A percentile compares a stretch with the other conserved stretches of the same genome.
Conservation (phyloP, 2,888 invertebrate species). For the Trypoxylon attenuatum region DNA sequence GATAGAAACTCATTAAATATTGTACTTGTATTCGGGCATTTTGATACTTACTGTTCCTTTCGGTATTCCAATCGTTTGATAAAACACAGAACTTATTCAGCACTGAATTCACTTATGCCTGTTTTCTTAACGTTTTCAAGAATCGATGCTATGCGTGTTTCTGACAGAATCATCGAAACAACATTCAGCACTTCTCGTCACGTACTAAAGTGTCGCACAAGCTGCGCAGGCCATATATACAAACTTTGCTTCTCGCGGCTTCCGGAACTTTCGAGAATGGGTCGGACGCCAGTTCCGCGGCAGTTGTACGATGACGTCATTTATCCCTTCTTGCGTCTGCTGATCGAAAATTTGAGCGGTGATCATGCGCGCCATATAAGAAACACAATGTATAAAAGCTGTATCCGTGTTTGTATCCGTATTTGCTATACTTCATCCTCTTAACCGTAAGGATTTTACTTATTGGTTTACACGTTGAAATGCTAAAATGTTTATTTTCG, state of each 20-base stretch:
- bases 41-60: conserved; percentile 29
- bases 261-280: conserved; percentile 82
- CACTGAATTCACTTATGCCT: conserved; percentile 36
- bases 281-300: conserved; percentile 62
- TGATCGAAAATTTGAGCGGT: conserved; percentile 15
- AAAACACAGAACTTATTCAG: conserved; percentile 25
- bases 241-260: conserved; percentile 78
- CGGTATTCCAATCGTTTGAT: conserved; percentile 1
- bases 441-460: too few species aligned
- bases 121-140: neutral
- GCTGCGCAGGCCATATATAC: conserved; percentile 79
- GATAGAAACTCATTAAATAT: too few species aligned
- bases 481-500: too few species aligned
- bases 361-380: conserved; percentile 11
- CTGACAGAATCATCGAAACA: conserved; percentile 36
- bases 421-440: too few species aligned
- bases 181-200: conserved; percentile 57
- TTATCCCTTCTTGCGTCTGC: conserved; percentile 8
- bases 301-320: conserved; percentile 52
- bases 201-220: conserved; percentile 75
- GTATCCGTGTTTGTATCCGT: too few species aligned
- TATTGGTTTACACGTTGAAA: neutral
- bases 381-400: neutral
- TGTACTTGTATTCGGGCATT: too few species aligned
- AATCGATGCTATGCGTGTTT: conserved; percentile 16